Evolutionary conservation across 1,140 invertebrate genomes (phyloP).

Genomic region (Anagrus nilaparvatae): DNA sequence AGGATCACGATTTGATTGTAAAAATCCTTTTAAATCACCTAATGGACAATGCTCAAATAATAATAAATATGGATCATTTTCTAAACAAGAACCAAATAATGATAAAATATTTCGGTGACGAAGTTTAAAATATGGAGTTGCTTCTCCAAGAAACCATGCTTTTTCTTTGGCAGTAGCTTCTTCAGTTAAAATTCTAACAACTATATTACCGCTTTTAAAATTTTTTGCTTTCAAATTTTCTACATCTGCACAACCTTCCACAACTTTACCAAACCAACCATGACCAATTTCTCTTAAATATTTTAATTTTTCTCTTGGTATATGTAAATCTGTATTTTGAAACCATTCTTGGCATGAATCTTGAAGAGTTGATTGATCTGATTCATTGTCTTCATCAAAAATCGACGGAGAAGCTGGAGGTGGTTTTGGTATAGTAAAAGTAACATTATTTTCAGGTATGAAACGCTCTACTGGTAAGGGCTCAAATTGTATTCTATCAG

Average conservation of each 20-base stretch:
- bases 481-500: conserved; percentile 33
- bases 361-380: conserved; percentile 18
- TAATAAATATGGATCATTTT: conserved; percentile 54
- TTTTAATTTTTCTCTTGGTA: conserved; percentile 66
- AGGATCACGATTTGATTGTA: conserved; percentile 25
- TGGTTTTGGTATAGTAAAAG: conserved; percentile 28
- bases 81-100: conserved; percentile 51
- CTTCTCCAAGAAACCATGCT: conserved; percentile 62
- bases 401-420: conserved; percentile 26
- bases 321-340: conserved; percentile 51
- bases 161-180: conserved; percentile 58
- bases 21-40: conserved; percentile 41
- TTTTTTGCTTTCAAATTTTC: conserved; percentile 31
- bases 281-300: conserved; percentile 74
- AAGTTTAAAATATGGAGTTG: conserved; percentile 52
- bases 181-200: conserved; percentile 62
- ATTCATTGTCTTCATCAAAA: conserved; percentile 25
- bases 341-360: conserved; percentile 34
- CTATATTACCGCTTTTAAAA: conserved; percentile 35
- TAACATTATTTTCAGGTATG: conserved; percentile 21
- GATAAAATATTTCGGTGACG: conserved; percentile 53
- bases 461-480: conserved; percentile 32
- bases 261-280: conserved; percentile 78
- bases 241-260: conserved; percentile 59
- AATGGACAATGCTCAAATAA: conserved; percentile 54